These are phyloP conservation scores for Patella caerulea DNA, from an alignment of 2,888 invertebrate species.

Conservation along the genomic window DNA sequence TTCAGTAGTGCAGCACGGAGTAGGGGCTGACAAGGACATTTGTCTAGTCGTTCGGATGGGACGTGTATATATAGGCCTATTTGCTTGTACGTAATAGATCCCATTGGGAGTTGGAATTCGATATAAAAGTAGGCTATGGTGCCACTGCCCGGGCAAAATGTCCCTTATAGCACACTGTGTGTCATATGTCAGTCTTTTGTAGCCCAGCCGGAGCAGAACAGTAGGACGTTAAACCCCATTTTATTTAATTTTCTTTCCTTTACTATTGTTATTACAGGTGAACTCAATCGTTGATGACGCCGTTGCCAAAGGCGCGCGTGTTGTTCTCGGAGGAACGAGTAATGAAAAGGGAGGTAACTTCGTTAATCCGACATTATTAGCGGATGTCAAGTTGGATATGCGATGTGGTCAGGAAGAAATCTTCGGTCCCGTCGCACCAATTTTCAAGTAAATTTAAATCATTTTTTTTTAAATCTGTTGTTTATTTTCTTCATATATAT, in stretches of 20 bases:
- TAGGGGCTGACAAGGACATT: too few species aligned
- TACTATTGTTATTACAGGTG: slow-evolving; percentile 73
- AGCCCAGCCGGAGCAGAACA: too few species aligned
- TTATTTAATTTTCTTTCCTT: slow-evolving; percentile 14
- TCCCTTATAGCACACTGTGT: too few species aligned
- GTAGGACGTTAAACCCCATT: background rate
- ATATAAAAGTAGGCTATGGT: too few species aligned
- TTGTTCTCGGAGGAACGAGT: slow-evolving; percentile 83
- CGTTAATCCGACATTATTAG: slow-evolving; percentile 90
- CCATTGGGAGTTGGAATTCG: too few species aligned
- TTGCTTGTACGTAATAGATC: too few species aligned
- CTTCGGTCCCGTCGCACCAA: slow-evolving; percentile 93
- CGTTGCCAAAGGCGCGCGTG: slow-evolving; percentile 84
- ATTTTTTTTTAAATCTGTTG: background rate
- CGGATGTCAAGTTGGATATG: slow-evolving; percentile 86
- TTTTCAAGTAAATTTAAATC: slow-evolving; percentile 77
- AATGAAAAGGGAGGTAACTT: slow-evolving; percentile 78
- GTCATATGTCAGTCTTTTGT: too few species aligned
- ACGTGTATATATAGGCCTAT: too few species aligned
- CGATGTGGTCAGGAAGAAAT: slow-evolving; percentile 88
- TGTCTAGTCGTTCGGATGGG: too few species aligned
- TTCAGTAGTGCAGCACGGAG: too few species aligned
- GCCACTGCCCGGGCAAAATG: too few species aligned
- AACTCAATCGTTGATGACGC: slow-evolving; percentile 88
- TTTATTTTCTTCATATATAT: too few species aligned